These are phyloP conservation scores for Uria aalge DNA, from an alignment of 2,113 vertebrate genomes.

Conservation along the genomic window DNA sequence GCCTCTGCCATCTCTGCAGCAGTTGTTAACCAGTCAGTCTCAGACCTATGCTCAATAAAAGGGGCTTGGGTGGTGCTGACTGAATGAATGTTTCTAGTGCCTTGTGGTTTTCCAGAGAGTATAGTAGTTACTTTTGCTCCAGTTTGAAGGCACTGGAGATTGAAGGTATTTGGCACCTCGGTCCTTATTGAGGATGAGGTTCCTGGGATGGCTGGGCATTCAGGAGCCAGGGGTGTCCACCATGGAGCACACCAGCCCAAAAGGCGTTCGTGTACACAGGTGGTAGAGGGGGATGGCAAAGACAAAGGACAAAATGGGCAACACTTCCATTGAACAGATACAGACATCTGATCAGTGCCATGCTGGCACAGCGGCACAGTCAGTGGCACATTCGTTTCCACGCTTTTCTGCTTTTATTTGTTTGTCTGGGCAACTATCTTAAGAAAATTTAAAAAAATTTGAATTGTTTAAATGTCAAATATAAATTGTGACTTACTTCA, in stretches of 20 bases:
- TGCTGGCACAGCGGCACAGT: background rate
- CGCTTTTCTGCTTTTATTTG: background rate
- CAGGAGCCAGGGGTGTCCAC: background rate
- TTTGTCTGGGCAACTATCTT: background rate
- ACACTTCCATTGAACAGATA: background rate
- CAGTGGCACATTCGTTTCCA: background rate
- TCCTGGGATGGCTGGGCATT: background rate
- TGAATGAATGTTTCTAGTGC: background rate
- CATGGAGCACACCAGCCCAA: background rate
- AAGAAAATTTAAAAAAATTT: background rate
- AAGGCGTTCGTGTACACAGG: background rate
- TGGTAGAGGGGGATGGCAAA: background rate
- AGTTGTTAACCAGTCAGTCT: background rate
- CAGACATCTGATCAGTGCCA: background rate
- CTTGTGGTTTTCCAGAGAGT: background rate
- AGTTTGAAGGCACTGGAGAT: background rate
- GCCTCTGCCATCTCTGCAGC: background rate
- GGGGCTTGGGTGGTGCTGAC: background rate
- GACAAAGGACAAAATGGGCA: background rate
- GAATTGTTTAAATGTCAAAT: background rate
- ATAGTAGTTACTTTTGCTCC: background rate
- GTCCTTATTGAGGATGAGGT: background rate
- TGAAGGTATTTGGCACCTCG: background rate
- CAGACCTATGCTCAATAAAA: background rate
- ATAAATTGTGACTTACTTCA: slow-evolving; percentile 35